phyloP scores from a whole-genome alignment of 2,888 invertebrate species.

The Zygogramma bicolorata region DNA sequence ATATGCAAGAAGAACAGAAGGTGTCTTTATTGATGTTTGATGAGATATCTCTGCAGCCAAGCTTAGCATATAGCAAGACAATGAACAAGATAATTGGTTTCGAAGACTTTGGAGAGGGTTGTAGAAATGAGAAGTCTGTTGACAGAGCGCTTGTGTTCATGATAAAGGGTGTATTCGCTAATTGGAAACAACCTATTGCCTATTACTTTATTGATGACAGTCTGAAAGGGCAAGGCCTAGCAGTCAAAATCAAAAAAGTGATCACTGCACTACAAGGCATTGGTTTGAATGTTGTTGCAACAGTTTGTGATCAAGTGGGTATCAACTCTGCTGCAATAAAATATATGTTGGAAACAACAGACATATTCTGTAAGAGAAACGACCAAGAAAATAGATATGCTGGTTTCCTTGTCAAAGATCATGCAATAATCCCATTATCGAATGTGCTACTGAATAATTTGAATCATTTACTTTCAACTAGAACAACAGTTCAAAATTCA shows the following conservation, averaged over 20 bases:
- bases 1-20: conserved; percentile 15
- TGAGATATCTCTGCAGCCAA: conserved; percentile 40
- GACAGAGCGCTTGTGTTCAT: conserved; percentile 8
- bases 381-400: background rate
- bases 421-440: conserved; percentile 19
- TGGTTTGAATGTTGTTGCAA: conserved; percentile 9
- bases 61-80: conserved; percentile 25
- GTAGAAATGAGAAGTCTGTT: background rate
- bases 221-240: background rate
- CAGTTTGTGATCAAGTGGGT: no score
- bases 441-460: no score
- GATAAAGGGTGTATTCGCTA: background rate
- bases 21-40: conserved; percentile 38
- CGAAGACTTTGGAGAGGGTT: conserved; percentile 3
- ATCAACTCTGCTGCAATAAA: conserved; percentile 9
- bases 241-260: background rate
- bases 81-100: conserved; percentile 15
- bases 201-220: background rate
- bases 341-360: conserved; percentile 1
- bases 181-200: conserved; percentile 14
- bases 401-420: background rate
- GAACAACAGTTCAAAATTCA: no score
- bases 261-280: background rate
- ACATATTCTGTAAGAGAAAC: conserved; percentile 1
- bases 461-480: no score